Evolutionary conservation across 1,140 invertebrate species (phyloP), one percentile per base, ranked within the genome.

Genomic region (Sarcophaga peregrina): DNA sequence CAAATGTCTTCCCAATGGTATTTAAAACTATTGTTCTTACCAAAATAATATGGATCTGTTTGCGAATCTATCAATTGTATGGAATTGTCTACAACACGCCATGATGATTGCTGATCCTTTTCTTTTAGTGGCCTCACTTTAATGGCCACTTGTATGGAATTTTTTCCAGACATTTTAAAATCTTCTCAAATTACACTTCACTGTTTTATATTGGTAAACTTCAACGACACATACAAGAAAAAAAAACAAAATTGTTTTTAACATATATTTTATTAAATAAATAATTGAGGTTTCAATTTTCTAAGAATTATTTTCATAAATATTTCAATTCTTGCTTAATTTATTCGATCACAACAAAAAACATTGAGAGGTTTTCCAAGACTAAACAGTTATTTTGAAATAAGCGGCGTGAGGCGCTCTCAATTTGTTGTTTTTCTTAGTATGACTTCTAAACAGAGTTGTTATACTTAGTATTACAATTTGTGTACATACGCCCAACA

Each of bases 121-220:
- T 95, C 92, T 84, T 82, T 82, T 11, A 95, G 90, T 17, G 95
- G 95, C 78, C 95, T 92, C 68, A 95, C 91, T 91, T 95, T 94
- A 68, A 96, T 94, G 50, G 94, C 95, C 20, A 96, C 95, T 91
- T 94, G 88, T 20, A 89, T 87, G 4, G 87, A 86, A 45, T 85
- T 89, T 76, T 87, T 88, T 6, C 86, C 83, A 5, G 88, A 84
- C 88, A 89, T 89, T n/a, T 45, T 1, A n/a, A 20, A 20, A 5
- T 68, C 20, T 4, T 47, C 7, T 11, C 45, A 47, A 47, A 47
- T 75, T 75, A n/a, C 45, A 47, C 45, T 75, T 75, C 46, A 75
- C 15, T 78, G 48, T 50, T 17, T 17, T 68, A 68, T 50, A 20
- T 78, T 78, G 15, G 9, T 25, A 50, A 9, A n/a, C 17, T 72